Evolutionary conservation across 1,140 invertebrate genomes (phyloP).

Genomic region (Telenomus remus): DNA sequence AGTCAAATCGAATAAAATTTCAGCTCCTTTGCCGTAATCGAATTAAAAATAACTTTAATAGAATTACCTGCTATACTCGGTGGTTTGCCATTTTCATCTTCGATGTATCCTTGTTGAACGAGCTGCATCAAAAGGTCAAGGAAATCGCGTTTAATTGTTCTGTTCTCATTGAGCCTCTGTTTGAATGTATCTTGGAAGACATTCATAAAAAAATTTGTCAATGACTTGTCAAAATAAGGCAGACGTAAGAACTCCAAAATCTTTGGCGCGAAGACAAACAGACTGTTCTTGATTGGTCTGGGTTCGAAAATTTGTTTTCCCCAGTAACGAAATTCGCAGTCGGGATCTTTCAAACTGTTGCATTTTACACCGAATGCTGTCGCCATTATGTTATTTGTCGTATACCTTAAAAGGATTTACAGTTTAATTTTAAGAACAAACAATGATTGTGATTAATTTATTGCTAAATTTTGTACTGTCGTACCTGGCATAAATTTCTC

Average conservation of each 20-base stretch:
- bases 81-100: constrained; percentile 49
- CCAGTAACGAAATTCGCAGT: constrained; percentile 62
- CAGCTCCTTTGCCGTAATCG: too few species aligned
- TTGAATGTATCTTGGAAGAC: constrained; percentile 75
- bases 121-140: constrained; percentile 63
- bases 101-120: constrained; percentile 56
- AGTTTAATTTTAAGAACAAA: too few species aligned
- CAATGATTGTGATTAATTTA: constrained; percentile 6
- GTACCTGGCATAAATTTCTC: constrained; percentile 52
- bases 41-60: constrained; percentile 5
- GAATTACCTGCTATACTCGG: constrained; percentile 65
- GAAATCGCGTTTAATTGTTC: constrained; percentile 70
- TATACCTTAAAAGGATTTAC: constrained; percentile 43
- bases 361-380: constrained; percentile 64
- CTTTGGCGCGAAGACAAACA: constrained; percentile 52
- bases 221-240: constrained; percentile 26
- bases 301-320: constrained; percentile 61
- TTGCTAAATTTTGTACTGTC: background rate
- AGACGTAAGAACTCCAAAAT: constrained; percentile 50
- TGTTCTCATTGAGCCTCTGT: constrained; percentile 70
- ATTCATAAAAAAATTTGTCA: constrained; percentile 56
- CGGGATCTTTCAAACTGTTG: constrained; percentile 60
- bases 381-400: constrained; percentile 63
- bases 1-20: background rate
- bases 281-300: constrained; percentile 30